Evolutionary conservation across 2,797 vertebrate genomes (phyloP), one percentile per base, ranked within the genome.

Genomic region (Lutjanus argentimaculatus): DNA sequence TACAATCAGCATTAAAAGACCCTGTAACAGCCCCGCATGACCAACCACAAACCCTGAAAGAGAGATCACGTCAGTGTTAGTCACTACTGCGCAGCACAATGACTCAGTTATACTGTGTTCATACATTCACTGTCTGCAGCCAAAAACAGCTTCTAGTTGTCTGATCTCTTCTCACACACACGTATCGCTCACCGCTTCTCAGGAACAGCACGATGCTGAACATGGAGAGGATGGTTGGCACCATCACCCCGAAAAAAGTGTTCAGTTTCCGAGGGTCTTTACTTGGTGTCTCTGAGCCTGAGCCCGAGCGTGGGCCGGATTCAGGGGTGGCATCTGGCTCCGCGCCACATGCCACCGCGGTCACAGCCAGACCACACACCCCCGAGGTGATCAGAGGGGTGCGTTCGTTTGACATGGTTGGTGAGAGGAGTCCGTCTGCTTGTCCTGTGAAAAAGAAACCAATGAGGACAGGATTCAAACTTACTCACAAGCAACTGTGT

Each of bases 191-290:
- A 98, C 97, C 97, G 19, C 96, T 97, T 68, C 97, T 94, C 86
- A 98, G 94, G 83, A 98, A 98, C 72, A 98, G 92, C 21, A 98
- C 95, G 7, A 98, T 98, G 90, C 97, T 98, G 93, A 98, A 98
- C 97, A 98, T 98, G 82, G 97, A 98, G 48, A 98, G 95, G 75
- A 98, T 91, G 0, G 97, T 98, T 10, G 97, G 97, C 64, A 98
- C 97, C 87, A 98, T 96, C 71, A 98, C 97, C 1, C 97, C 97
- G 0, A 98, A 97, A 86, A 98, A 98, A 0, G 97, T 98, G 90
- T 97, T 96, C 4, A 98, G 96, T 66, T 94, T 94, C 2, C 94
- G 93, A 17, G 92, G 90, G 19, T 91, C 90, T 72, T 79, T 90
- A 7, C 78, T 78, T 2, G 85, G 90, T 4, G 80, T 74, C 16